Conservation (phyloP, 2,113 vertebrate genomes). For the Hippoglossus stenolepis region DNA sequence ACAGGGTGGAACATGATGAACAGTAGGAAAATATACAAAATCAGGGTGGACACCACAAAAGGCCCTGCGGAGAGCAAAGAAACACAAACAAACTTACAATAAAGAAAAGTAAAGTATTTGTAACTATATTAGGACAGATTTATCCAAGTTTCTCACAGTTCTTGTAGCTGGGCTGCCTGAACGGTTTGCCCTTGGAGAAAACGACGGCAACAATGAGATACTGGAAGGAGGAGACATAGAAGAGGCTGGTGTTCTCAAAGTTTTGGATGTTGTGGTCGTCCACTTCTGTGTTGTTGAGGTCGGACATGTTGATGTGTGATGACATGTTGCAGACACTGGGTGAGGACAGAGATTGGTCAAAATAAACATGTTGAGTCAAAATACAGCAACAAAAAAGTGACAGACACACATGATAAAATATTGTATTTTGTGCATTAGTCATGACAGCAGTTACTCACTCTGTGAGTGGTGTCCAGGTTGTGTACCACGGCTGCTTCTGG, state of each 20-base stretch:
- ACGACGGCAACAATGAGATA: conserved; percentile 96
- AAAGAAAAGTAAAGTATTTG: background rate
- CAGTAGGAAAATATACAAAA: conserved; percentile 81
- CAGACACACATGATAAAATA: background rate
- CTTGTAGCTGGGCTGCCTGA: conserved; percentile 96
- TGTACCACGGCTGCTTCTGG: conserved; percentile 89
- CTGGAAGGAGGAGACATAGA: conserved; percentile 97
- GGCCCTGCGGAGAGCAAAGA: conserved; percentile 72
- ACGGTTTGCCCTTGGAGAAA: conserved; percentile 98
- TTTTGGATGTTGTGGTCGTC: conserved; percentile 91
- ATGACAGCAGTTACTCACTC: conserved; percentile 84
- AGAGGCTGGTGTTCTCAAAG: conserved; percentile 97
- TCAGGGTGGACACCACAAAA: conserved; percentile 76
- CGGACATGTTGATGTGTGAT: conserved; percentile 65
- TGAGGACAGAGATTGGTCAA: conserved; percentile 9
- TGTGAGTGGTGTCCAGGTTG: conserved; percentile 80
- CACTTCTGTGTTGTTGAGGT: conserved; percentile 77
- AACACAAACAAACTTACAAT: conserved; percentile 2
- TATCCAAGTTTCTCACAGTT: conserved; percentile 85
- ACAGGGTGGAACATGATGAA: conserved; percentile 92
- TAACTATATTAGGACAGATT: background rate
- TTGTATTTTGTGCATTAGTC: background rate
- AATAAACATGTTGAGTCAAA: background rate
- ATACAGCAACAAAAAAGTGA: background rate
- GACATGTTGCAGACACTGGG: conserved; percentile 86